phyloP scores from a whole-genome alignment of 1,140 invertebrate genomes.

The Penaeus chinensis region DNA sequence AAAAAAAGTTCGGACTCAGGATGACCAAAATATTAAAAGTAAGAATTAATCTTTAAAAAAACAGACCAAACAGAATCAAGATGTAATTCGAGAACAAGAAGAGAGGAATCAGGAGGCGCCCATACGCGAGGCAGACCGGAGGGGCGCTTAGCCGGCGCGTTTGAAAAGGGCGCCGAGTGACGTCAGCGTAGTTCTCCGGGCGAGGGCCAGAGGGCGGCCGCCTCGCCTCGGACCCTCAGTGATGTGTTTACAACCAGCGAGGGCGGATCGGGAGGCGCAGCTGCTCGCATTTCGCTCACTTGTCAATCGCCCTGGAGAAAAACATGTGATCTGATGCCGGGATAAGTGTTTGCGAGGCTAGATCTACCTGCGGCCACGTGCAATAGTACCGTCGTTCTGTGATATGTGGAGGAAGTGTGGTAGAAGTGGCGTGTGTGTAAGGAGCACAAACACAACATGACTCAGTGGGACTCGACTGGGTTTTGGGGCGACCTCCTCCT shows the following conservation, averaged over 20 bases:
- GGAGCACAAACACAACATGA: conserved; percentile 31
- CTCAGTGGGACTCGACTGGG: conserved; percentile 16
- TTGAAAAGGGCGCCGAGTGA: not conserved
- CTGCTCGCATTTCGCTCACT: conserved; percentile 10
- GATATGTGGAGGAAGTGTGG: not conserved
- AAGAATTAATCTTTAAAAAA: too few relatives aligned
- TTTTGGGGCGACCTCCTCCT: conserved; percentile 4
- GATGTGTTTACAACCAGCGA: conserved; percentile 34
- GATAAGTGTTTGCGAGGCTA: not conserved
- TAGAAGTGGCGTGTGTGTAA: not conserved
- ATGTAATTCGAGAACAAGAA: too few relatives aligned
- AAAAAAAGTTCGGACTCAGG: too few relatives aligned
- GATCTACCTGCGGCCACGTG: not conserved
- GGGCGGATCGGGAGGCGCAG: not conserved
- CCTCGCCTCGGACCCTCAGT: not conserved
- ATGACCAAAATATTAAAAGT: too few relatives aligned
- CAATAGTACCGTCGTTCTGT: not conserved
- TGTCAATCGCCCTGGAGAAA: conserved; percentile 10
- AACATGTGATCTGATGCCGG: not conserved
- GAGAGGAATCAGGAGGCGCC: too few relatives aligned
- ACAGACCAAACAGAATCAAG: too few relatives aligned
- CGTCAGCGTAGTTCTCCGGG: not conserved
- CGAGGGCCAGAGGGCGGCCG: conserved; percentile 13
- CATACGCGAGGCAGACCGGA: too few relatives aligned
- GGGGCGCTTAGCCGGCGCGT: not conserved